Percentiles rank a stretch among this genome's conserved stretches.
phyloP scores from a whole-genome alignment of 1,140 invertebrate species.

The Trichogramma pretiosum region DNA sequence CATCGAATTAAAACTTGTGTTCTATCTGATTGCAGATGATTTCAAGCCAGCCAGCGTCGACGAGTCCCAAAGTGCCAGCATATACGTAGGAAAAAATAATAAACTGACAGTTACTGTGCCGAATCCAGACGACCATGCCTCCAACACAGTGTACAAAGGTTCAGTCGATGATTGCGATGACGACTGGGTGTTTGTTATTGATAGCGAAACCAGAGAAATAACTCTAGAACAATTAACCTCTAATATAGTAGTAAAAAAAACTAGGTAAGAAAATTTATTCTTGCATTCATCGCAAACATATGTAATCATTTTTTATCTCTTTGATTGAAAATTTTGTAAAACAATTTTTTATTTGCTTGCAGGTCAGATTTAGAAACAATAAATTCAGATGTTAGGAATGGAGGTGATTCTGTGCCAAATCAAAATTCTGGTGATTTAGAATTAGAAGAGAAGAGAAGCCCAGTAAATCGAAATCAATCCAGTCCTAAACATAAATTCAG shows the following conservation, averaged over 20 bases:
- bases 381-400: slow-evolving; percentile 27
- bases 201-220: slow-evolving; percentile 82
- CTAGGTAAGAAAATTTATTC: slow-evolving; percentile 65
- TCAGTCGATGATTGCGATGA: slow-evolving; percentile 81
- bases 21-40: no score
- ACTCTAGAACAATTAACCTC: slow-evolving; percentile 82
- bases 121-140: slow-evolving; percentile 80
- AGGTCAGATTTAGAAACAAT: slow-evolving; percentile 30
- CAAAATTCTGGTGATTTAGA: slow-evolving; percentile 23
- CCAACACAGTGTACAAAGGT: slow-evolving; percentile 89
- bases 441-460: slow-evolving; percentile 36
- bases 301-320: not conserved
- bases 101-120: slow-evolving; percentile 88
- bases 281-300: not conserved
- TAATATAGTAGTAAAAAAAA: slow-evolving; percentile 92
- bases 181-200: slow-evolving; percentile 92
- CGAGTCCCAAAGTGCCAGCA: slow-evolving; percentile 75
- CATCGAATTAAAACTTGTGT: no score
- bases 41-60: slow-evolving; percentile 96
- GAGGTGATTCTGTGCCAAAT: slow-evolving; percentile 34
- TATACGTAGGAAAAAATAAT: slow-evolving; percentile 81
- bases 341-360: not conserved
- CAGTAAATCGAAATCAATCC: slow-evolving; percentile 49
- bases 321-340: not conserved
- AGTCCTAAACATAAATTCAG: no score